Evolutionary conservation across 2,797 vertebrate species (phyloP), one percentile per base, ranked within the genome.

Genomic region (Microchirus variegatus): DNA sequence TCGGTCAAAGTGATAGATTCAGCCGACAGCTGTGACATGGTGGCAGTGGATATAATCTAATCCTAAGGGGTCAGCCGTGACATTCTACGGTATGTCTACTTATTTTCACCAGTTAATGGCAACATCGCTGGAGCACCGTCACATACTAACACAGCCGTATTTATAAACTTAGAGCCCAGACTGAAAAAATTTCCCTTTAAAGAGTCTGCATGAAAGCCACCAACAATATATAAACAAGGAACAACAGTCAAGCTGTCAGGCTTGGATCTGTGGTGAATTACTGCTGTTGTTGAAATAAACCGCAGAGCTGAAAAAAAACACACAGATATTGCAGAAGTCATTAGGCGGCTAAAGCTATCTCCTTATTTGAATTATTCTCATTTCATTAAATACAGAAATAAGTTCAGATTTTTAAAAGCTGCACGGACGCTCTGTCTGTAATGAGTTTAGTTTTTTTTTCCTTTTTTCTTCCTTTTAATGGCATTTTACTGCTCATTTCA

Each of bases 401-500:
- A 74, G 36, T 65, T 84, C 59, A n/a, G n/a, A n/a, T 82, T 75
- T 84, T 77, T 50, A 53, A 77, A 86, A 71, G 67, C 67, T 51
- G 51, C 56, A 42, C 31, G 6, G 62, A 65, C 26, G 9, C 50
- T 67, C 50, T 63, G 42, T 67, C 50, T 63, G 42, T 83, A 88
- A 85, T 83, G 65, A 84, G 73, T 38, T 62, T 54, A 26, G 67
- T 64, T 59, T 52, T 59, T 60, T 76, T 73, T 12, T 17, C 38
- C 35, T 38, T 53, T 53, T 12, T 35, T 51, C 16, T 12, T 35
- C 37, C 16, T 22, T 41, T 41, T 9, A 79, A 76, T 77, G 50
- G 16, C 73, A 74, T 80, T 86, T 86, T 77, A 63, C 50, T 76
- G 54, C 75, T 81, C 48, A 60, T 83, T 85, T 80, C 54, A 73